phyloP scores from a whole-genome alignment of 2,888 invertebrate genomes.

The Gisinianus flammeolus region DNA sequence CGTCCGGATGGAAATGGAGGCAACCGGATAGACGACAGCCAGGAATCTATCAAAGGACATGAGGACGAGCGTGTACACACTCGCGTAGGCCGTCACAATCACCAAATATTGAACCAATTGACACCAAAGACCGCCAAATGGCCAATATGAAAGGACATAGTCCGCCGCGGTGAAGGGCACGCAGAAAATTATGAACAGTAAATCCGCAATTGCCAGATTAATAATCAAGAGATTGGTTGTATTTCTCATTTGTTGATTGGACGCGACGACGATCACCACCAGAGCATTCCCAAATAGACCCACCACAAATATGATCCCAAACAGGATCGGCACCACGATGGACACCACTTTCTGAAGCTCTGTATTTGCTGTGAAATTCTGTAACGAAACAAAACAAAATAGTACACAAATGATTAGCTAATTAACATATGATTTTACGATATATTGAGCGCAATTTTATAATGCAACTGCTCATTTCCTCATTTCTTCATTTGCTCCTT shows the following conservation, averaged over 20 bases:
- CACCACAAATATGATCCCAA: slow-evolving; percentile 82
- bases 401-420: not conserved
- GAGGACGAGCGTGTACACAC: slow-evolving; percentile 89
- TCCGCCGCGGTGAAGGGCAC: slow-evolving; percentile 93
- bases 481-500: not conserved
- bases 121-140: slow-evolving; percentile 88
- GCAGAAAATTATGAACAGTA: slow-evolving; percentile 90
- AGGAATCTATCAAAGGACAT: slow-evolving; percentile 91
- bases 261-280: slow-evolving; percentile 85
- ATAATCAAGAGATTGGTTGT: slow-evolving; percentile 92
- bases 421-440: not conserved
- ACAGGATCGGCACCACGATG: slow-evolving; percentile 78
- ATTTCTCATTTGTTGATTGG: slow-evolving; percentile 89
- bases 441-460: not conserved
- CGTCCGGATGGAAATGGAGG: slow-evolving; percentile 82
- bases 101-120: slow-evolving; percentile 89
- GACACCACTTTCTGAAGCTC: slow-evolving; percentile 70
- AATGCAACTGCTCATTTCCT: not conserved
- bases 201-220: slow-evolving; percentile 82
- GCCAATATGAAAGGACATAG: slow-evolving; percentile 86
- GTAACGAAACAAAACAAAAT: not conserved
- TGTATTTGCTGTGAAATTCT: slow-evolving; percentile 29
- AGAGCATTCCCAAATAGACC: slow-evolving; percentile 87
- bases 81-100: slow-evolving; percentile 89
- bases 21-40: slow-evolving; percentile 91